A percentile compares a stretch with the other conserved stretches of the same genome.
Conservation (phyloP, 2,113 vertebrate genomes). For the Sialia sialis region DNA sequence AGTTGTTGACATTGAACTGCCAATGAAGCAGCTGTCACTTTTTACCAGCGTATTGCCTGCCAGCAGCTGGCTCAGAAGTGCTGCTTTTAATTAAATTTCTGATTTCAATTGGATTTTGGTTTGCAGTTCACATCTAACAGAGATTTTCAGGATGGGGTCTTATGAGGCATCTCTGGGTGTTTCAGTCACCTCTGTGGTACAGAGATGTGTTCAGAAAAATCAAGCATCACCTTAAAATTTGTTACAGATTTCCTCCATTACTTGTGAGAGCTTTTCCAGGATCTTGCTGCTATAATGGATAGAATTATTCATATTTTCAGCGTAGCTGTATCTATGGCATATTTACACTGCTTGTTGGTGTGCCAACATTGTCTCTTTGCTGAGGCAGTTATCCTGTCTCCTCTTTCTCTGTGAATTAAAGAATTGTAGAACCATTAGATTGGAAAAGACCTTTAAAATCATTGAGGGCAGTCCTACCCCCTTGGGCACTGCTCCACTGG, state of each 20-base stretch:
- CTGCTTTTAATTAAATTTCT: constrained; percentile 62
- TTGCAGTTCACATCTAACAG: constrained; percentile 3
- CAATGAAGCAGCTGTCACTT: constrained; percentile 63
- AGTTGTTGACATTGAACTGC: neutral
- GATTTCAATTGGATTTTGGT: constrained; percentile 35
- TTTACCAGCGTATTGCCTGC: constrained; percentile 27
- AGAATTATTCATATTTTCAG: neutral
- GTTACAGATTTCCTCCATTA: neutral
- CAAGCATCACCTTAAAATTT: neutral
- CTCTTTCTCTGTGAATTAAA: neutral
- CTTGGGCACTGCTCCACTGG: neutral
- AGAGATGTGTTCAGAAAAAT: neutral
- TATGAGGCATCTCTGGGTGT: neutral
- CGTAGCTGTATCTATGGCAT: neutral
- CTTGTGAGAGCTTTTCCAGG: neutral
- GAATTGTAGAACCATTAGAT: neutral
- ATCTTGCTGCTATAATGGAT: neutral
- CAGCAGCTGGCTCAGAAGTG: constrained; percentile 39
- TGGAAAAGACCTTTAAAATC: neutral
- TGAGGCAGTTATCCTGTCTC: neutral
- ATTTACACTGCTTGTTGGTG: neutral
- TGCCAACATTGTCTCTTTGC: neutral
- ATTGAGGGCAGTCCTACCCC: neutral
- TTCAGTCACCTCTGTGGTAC: neutral
- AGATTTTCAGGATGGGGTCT: neutral